Percentiles rank a stretch among this genome's conserved stretches.
Evolutionary conservation across 2,113 vertebrate species (phyloP).

Genomic region (Puffinus mauretanicus): DNA sequence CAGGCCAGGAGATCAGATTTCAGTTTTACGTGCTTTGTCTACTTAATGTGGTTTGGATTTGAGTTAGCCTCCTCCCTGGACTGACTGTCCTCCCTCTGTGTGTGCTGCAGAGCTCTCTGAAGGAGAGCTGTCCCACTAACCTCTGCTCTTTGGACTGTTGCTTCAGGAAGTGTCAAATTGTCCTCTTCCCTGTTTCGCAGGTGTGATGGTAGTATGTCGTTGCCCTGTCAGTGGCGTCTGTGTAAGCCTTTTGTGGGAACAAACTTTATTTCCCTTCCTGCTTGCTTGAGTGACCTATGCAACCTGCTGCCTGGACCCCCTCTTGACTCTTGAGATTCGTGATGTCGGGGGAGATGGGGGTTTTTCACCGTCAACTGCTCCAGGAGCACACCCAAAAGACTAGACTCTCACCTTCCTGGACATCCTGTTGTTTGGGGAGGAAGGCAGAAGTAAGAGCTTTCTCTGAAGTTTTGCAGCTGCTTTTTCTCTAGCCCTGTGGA

Average conservation of each 20-base stretch:
- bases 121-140: neutral
- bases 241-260: neutral
- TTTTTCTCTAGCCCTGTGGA: neutral
- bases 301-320: neutral
- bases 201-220: neutral
- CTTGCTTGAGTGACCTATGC: neutral
- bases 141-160: neutral
- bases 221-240: neutral
- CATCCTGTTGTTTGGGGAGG: neutral
- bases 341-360: neutral
- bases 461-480: neutral
- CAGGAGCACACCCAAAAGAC: neutral
- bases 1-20: neutral
- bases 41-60: neutral
- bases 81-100: fast-evolving
- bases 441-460: neutral
- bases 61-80: neutral
- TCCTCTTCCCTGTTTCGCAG: neutral
- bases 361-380: neutral
- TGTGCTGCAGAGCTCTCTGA: neutral
- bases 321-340: neutral
- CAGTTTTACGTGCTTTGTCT: neutral
- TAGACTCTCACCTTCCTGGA: neutral
- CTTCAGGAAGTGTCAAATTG: neutral
- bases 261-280: neutral